Conservation (phyloP, 2,113 vertebrate species). For the Opisthocomus hoazin region DNA sequence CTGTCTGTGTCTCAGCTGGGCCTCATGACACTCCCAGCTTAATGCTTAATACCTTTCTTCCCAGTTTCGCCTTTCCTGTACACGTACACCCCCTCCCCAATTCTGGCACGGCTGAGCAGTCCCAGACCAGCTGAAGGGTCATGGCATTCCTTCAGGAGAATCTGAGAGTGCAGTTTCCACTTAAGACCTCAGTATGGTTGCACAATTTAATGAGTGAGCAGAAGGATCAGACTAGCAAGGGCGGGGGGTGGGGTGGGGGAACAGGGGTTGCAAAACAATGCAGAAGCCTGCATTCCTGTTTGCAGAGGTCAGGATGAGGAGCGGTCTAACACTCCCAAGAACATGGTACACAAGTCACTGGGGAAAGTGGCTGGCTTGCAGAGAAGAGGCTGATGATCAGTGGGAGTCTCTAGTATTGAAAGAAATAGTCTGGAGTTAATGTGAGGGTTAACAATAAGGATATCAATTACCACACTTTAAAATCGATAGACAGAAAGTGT, state of each 20-base stretch:
- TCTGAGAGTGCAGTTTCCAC: neutral
- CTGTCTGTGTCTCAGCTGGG: neutral
- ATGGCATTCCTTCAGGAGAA: neutral
- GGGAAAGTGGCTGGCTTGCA: neutral
- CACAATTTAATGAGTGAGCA: no score
- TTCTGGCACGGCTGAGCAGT: neutral
- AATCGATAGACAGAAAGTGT: neutral
- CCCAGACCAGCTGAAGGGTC: neutral
- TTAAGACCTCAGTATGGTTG: rapidly evolving
- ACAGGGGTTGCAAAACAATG: rapidly evolving
- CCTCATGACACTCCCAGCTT: neutral
- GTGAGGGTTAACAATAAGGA: no score
- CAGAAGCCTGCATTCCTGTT: neutral
- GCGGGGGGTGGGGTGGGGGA: no score
- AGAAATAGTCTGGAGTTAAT: no score
- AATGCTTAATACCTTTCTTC: no score
- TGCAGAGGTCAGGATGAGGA: neutral
- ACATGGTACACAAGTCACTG: rapidly evolving
- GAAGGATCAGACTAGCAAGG: neutral
- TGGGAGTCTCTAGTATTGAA: rapidly evolving
- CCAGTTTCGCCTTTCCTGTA: neutral
- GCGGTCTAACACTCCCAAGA: neutral
- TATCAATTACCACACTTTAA: neutral
- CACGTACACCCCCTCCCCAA: rapidly evolving
- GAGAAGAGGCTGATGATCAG: neutral